Evolutionary conservation across 2,113 vertebrate species (phyloP), one percentile per base, ranked within the genome.

Genomic region (Galemys pyrenaicus): DNA sequence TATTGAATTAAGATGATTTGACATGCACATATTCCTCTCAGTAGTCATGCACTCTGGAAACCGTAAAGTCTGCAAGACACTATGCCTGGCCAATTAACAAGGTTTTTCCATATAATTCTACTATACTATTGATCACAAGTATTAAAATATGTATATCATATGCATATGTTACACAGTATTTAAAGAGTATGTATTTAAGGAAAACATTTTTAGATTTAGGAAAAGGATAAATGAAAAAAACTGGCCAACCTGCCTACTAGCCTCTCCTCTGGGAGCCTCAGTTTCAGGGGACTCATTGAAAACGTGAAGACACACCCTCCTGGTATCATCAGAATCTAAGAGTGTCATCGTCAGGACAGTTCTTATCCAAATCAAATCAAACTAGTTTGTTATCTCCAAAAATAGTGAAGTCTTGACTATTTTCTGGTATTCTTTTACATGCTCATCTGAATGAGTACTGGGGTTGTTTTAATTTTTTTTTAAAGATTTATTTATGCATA

Each of bases 261-360:
- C 9, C 1, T 37, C 2, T 77, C 87, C 49, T 67, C 88, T 94
- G 26, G 15, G 73, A 71, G 13, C 5, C 92, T 97, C 77, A 86
- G 16, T 90, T 93, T 97, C 85, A 60, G 86, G 71, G 86, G 92
- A 96, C 28, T 97, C 94, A 16, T 81, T 98, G 93, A 99, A 99
- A 97, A 99, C 98, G 84, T 87, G 95, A 96, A 97, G 98, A 93
- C 98, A 98, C 87, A 99, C 98, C 82, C 99, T 98, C 96, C 98
- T 96, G 6, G 98, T 96, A 91, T 98, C 98, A 62, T 98, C 98
- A 0, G 98, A 98, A 58, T 92, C 87, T 17, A 81, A 97, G 39
- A 6, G 37, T 71, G 32, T 92, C 91, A 22, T 91, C 89, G 5
- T 68, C 67, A 64, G 64, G 22, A 58, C 2, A 2, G 3, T 70